Base-by-base conservation (phyloP, 1,140 invertebrate species). In the Pristionchus pacificus region DNA sequence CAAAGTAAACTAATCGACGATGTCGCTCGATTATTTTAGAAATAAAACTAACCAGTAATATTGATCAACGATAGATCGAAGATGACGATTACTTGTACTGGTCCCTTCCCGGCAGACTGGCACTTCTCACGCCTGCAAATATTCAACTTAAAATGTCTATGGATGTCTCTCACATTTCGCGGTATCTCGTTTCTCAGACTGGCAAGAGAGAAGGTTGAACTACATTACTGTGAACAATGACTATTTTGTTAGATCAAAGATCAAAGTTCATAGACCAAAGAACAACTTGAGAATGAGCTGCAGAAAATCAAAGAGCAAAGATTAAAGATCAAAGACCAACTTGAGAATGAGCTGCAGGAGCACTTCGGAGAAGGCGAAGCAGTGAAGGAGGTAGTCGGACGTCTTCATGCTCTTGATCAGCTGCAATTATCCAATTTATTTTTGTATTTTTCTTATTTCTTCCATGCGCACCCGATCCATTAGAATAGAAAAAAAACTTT, bases 371-470 rank as follows among this genome's bases (percentile, higher is more conserved):
- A 68, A 72, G 15, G 65, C 71, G 27, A 72, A 72, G 24, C 71
- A 72, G 31, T 72, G 65, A 15, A 67, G 65, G 3, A 72, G 71
- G 38, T 72, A 72, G 60, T 72, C 71, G 30, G 59, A 62, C 15
- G 71, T 72, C 60, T 72, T 72, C 65, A 72, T 68, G 1, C 60
- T 68, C 59, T 72, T 72, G 2, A 72, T 72, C 65, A 72, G 67
- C 58, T 66, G n/a, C 33, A 64, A 24, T 13, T 29, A n/a, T n/a
- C n/a, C n/a, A n/a, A n/a, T n/a, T n/a, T n/a, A n/a, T n/a, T n/a
- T n/a, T n/a, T n/a, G n/a, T n/a, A n/a, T n/a, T n/a, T n/a, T n/a
- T n/a, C n/a, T n/a, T n/a, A n/a, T n/a, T n/a, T n/a, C n/a, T n/a
- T n/a, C n/a, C n/a, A n/a, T n/a, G n/a, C n/a, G n/a, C n/a, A n/a